These are phyloP conservation scores for Micrasema minimum DNA, from an alignment of 1,140 invertebrate species.

Conservation along the genomic window DNA sequence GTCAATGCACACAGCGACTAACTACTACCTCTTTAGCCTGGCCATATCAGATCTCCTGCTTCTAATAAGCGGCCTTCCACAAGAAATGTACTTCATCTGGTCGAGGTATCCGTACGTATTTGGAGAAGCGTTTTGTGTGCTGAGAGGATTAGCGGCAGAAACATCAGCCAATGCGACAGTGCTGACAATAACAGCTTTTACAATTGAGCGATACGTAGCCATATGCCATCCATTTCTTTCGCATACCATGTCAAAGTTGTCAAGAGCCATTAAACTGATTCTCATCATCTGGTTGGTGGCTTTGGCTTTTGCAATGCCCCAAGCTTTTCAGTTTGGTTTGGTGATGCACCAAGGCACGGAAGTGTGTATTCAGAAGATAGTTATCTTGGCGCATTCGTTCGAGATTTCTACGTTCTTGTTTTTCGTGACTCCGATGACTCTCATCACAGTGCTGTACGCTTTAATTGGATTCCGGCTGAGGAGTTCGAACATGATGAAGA, in stretches of 20 bases:
- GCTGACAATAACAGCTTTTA: slow-evolving; percentile 94
- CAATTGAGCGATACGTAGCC: slow-evolving; percentile 93
- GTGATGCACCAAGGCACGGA: slow-evolving; percentile 64
- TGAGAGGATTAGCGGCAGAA: slow-evolving; percentile 80
- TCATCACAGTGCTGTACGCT: slow-evolving; percentile 78
- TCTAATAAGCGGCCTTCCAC: slow-evolving; percentile 78
- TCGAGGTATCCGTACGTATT: slow-evolving; percentile 80
- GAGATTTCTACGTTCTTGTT: slow-evolving; percentile 80
- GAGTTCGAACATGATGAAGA: slow-evolving; percentile 68
- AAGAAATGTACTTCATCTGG: slow-evolving; percentile 84
- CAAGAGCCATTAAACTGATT: slow-evolving; percentile 76
- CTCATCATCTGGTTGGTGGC: slow-evolving; percentile 78
- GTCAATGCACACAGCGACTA: slow-evolving; percentile 87
- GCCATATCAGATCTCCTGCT: slow-evolving; percentile 90
- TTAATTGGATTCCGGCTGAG: slow-evolving; percentile 80
- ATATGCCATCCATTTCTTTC: slow-evolving; percentile 93
- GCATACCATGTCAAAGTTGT: slow-evolving; percentile 85
- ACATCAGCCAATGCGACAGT: slow-evolving; percentile 92
- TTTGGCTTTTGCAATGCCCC: slow-evolving; percentile 81
- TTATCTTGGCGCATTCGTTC: slow-evolving; percentile 75
- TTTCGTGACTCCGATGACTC: slow-evolving; percentile 81
- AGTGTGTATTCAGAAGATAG: slow-evolving; percentile 65
- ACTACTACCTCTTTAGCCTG: slow-evolving; percentile 88
- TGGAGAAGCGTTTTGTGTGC: slow-evolving; percentile 79
- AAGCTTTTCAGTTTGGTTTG: slow-evolving; percentile 80